Conservation (phyloP, 2,797 vertebrate species). For the Malurus leucopterus region DNA sequence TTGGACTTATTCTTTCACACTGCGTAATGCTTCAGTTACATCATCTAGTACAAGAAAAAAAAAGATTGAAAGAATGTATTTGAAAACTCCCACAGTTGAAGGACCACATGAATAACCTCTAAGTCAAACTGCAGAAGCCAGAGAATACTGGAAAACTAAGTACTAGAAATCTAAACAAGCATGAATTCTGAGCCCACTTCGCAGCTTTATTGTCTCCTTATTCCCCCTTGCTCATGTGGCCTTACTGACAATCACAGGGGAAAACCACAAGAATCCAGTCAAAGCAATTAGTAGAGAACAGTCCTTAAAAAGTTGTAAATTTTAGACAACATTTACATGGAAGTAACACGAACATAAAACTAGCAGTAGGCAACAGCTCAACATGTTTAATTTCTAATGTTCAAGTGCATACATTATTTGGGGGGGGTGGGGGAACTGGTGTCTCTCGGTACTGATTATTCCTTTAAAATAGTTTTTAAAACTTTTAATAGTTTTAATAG, state of each 20-base stretch:
- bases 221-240: not conserved
- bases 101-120: not conserved
- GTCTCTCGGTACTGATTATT: not conserved
- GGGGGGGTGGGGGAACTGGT: not conserved
- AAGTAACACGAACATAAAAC: not conserved
- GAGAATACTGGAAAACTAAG: not conserved
- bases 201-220: not conserved
- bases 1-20: not conserved
- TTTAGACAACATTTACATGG: not conserved
- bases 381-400: not conserved
- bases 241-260: not conserved
- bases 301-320: rapidly evolving
- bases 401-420: not conserved
- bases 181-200: not conserved
- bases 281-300: not conserved
- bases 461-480: rapidly evolving
- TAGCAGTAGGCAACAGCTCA: not conserved
- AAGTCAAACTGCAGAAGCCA: not conserved
- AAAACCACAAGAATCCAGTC: not conserved
- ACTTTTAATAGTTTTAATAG: not conserved
- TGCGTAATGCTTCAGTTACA: not conserved
- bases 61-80: not conserved
- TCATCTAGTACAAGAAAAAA: not conserved
- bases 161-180: not conserved
- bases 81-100: not conserved